Evolutionary conservation across 2,113 vertebrate species (phyloP).

Genomic region (Meles meles): DNA sequence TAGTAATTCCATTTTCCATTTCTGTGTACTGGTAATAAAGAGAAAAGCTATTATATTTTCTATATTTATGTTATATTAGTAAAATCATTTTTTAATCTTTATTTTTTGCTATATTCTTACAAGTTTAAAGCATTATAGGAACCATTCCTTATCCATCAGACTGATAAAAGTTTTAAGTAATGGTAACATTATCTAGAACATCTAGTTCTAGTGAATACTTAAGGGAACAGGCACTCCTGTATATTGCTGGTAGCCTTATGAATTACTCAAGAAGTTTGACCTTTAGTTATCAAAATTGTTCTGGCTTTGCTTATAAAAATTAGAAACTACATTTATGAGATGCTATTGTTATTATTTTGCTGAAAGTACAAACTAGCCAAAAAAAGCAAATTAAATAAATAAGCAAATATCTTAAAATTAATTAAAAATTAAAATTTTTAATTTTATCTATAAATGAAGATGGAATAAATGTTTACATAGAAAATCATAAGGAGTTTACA

Average conservation of each 20-base stretch:
- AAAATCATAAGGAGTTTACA: background rate
- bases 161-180: constrained; percentile 3
- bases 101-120: background rate
- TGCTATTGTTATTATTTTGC: background rate
- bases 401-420: background rate
- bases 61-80: background rate
- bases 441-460: too few species aligned
- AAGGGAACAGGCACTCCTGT: background rate
- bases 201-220: background rate
- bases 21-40: background rate
- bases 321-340: background rate
- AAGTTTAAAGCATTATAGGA: background rate
- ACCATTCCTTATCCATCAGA: background rate
- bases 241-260: background rate
- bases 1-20: background rate
- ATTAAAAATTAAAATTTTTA: background rate
- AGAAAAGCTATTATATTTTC: background rate
- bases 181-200: background rate
- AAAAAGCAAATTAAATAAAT: background rate
- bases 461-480: background rate
- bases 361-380: background rate
- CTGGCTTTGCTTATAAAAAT: background rate
- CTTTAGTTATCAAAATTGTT: background rate
- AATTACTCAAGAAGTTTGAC: background rate
- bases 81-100: background rate